These are phyloP conservation scores for Rallus crepitans DNA, from an alignment of 2,797 vertebrate species.

Conservation along the genomic window DNA sequence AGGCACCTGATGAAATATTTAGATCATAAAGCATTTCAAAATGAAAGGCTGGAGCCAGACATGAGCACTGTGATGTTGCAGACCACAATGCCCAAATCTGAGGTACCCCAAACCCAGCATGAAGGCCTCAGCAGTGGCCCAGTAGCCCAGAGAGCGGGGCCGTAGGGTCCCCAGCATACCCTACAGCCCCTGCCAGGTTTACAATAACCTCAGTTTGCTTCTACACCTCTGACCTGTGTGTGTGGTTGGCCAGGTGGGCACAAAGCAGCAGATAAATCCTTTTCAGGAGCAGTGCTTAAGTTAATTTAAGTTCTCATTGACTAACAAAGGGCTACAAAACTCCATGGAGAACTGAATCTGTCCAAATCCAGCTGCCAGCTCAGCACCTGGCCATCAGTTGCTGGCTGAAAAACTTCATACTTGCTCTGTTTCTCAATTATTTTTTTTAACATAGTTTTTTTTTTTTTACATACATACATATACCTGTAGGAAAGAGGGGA, in stretches of 20 bases:
- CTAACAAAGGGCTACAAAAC: not conserved
- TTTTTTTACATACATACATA: not conserved
- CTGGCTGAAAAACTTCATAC: not conserved
- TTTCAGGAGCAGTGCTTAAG: not conserved
- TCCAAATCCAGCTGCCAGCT: not conserved
- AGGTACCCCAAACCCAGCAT: not conserved
- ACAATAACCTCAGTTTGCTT: too few relatives aligned
- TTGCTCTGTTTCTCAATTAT: not conserved
- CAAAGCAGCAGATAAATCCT: not conserved
- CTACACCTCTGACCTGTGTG: too few relatives aligned
- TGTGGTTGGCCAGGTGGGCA: too few relatives aligned
- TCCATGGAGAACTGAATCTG: not conserved
- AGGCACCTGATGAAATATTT: not conserved
- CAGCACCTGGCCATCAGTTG: not conserved
- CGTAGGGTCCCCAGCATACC: fast-evolving
- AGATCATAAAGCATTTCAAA: not conserved
- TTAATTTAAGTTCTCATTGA: not conserved
- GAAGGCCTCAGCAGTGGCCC: not conserved
- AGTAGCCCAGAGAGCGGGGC: not conserved
- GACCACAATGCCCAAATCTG: not conserved
- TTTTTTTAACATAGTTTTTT: not conserved
- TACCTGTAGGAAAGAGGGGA: not conserved
- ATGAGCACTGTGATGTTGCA: not conserved
- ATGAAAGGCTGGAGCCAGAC: not conserved
- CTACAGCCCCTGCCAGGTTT: too few relatives aligned